phyloP scores from a whole-genome alignment of 2,113 vertebrate genomes.

The Dipodomys stephensi region DNA sequence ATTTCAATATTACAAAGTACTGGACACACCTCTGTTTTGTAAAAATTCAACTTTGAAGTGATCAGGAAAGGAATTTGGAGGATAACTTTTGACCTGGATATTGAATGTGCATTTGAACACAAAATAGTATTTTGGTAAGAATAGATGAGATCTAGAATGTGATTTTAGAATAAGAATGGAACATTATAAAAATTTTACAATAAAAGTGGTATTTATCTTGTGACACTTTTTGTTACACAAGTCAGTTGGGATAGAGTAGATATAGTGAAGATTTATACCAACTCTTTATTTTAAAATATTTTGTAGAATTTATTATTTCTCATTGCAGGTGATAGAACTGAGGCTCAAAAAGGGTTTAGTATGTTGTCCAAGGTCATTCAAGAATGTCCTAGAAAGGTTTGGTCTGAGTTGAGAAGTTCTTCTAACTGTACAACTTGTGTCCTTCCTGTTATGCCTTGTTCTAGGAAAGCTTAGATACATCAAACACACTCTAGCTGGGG shows the following conservation, averaged over 20 bases:
- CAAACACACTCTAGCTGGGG: not conserved
- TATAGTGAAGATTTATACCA: not conserved
- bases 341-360: not conserved
- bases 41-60: not conserved
- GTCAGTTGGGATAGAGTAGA: not conserved
- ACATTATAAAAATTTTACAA: not conserved
- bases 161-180: not conserved
- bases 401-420: not conserved
- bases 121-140: not conserved
- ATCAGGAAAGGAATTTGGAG: not conserved
- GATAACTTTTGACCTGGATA: not conserved
- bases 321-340: not conserved
- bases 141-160: not conserved
- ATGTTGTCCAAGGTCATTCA: not conserved
- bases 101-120: conserved; percentile 21
- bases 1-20: not conserved
- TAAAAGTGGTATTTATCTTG: not conserved
- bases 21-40: not conserved
- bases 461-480: not conserved
- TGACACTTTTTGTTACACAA: not conserved
- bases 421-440: not conserved
- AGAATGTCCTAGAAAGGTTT: not conserved
- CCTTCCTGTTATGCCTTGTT: not conserved
- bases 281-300: not conserved
- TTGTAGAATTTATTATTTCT: not conserved